phyloP scores from a whole-genome alignment of 2,113 vertebrate species.

The Glaucidium brasilianum region DNA sequence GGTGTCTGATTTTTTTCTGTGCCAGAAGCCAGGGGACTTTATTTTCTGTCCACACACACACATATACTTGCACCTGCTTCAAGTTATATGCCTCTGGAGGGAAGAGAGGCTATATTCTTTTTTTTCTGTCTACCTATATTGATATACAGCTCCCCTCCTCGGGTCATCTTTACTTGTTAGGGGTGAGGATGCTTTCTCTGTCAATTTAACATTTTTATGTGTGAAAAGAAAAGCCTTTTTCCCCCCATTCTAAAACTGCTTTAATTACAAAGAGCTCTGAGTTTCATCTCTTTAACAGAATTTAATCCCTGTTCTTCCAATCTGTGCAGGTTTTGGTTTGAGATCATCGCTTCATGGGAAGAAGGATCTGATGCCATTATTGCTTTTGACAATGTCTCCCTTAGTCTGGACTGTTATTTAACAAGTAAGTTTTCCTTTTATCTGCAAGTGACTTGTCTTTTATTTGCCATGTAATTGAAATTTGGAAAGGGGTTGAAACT shows the following conservation, averaged over 20 bases:
- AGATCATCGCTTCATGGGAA: constrained; percentile 85
- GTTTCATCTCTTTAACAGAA: not conserved
- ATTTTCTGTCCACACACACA: not conserved
- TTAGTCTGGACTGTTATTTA: constrained; percentile 96
- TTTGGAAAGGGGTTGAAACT: not conserved
- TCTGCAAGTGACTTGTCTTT: not conserved
- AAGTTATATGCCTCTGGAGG: not conserved
- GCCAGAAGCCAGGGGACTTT: not conserved
- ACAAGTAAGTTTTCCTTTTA: constrained; percentile 85
- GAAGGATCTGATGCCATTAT: constrained; percentile 82
- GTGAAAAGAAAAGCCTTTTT: not conserved
- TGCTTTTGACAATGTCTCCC: constrained; percentile 92
- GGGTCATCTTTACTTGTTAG: not conserved
- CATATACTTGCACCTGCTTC: not conserved
- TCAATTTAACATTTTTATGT: not conserved
- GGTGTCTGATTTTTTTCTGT: not conserved
- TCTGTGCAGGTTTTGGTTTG: constrained; percentile 90
- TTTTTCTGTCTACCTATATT: not conserved
- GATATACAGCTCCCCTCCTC: not conserved
- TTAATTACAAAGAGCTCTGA: not conserved
- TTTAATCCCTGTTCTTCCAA: constrained; percentile 13
- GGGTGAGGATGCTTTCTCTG: not conserved
- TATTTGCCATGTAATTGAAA: not conserved
- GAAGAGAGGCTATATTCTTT: not conserved
- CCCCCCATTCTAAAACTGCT: not conserved